phyloP scores from a whole-genome alignment of 92 coral and sea anemone species.

The Paragorgia papillata region DNA sequence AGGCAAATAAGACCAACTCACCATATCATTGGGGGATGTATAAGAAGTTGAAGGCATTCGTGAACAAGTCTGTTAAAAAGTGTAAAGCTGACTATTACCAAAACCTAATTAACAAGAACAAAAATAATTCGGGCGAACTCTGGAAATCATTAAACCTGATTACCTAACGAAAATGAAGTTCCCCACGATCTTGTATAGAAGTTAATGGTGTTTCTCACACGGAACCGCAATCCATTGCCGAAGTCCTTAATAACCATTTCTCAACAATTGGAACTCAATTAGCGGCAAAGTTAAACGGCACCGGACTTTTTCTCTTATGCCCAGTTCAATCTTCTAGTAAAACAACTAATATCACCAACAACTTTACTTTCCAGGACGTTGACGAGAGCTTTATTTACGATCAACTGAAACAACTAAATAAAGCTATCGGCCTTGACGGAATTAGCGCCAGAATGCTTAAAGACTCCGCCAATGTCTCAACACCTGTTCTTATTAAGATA shows the following conservation, averaged over 20 bases:
- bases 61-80: too few species aligned
- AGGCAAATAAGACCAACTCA: too few species aligned
- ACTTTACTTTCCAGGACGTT: slow-evolving; percentile 2
- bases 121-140: too few species aligned
- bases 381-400: slow-evolving; percentile 4
- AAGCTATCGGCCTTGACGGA: slow-evolving; percentile 26
- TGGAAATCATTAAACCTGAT: too few species aligned
- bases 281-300: too few species aligned
- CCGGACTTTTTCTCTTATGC: not conserved
- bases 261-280: slow-evolving; percentile 53
- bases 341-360: not conserved
- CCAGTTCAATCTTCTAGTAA: not conserved
- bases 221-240: slow-evolving; percentile 45
- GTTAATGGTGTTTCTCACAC: slow-evolving; percentile 19
- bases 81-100: too few species aligned
- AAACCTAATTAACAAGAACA: too few species aligned
- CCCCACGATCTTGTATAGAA: slow-evolving; percentile 41
- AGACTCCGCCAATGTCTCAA: slow-evolving; percentile 4
- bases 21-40: too few species aligned
- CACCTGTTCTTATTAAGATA: slow-evolving; percentile 1
- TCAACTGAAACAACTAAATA: slow-evolving; percentile 16
- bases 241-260: slow-evolving; percentile 47
- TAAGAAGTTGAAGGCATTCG: too few species aligned
- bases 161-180: too few species aligned
- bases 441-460: slow-evolving; percentile 13